These are phyloP conservation scores for Orius laevigatus DNA, from an alignment of 1,140 invertebrate genomes.

Conservation along the genomic window DNA sequence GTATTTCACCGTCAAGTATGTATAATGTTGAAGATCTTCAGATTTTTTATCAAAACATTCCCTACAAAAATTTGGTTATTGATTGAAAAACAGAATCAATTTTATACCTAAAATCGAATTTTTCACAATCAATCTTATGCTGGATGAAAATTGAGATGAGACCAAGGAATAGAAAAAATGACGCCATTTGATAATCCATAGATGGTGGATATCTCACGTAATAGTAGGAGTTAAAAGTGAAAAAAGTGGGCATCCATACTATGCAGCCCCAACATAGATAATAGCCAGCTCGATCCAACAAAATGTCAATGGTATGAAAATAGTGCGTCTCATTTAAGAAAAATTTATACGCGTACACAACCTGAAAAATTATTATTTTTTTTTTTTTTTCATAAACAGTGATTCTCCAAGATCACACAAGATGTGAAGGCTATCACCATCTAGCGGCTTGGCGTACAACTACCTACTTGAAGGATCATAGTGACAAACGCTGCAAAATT, in stretches of 20 bases:
- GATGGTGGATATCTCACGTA: constrained; percentile 30
- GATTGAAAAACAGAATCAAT: background rate
- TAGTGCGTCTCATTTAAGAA: constrained; percentile 46
- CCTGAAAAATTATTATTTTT: constrained; percentile 22
- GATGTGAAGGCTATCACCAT: constrained; percentile 7
- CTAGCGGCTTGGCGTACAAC: background rate
- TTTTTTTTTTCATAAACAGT: background rate
- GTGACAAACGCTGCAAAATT: constrained; percentile 30
- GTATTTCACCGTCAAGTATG: constrained; percentile 8
- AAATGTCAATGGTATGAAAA: constrained; percentile 42
- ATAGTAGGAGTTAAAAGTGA: constrained; percentile 34
- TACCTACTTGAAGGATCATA: constrained; percentile 21
- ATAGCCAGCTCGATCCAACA: constrained; percentile 40
- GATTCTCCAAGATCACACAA: constrained; percentile 18
- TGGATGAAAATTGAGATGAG: constrained; percentile 28
- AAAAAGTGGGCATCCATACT: constrained; percentile 35
- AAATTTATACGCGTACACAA: constrained; percentile 40
- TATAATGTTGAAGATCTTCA: constrained; percentile 30
- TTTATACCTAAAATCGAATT: constrained; percentile 12
- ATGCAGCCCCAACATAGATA: constrained; percentile 45
- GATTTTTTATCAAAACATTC: constrained; percentile 19
- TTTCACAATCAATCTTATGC: constrained; percentile 25
- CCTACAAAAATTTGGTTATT: no score
- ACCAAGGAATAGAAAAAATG: constrained; percentile 28
- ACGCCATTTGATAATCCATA: constrained; percentile 16